phyloP scores from a whole-genome alignment of 1,140 invertebrate species.

The Diploscapter pachys region DNA sequence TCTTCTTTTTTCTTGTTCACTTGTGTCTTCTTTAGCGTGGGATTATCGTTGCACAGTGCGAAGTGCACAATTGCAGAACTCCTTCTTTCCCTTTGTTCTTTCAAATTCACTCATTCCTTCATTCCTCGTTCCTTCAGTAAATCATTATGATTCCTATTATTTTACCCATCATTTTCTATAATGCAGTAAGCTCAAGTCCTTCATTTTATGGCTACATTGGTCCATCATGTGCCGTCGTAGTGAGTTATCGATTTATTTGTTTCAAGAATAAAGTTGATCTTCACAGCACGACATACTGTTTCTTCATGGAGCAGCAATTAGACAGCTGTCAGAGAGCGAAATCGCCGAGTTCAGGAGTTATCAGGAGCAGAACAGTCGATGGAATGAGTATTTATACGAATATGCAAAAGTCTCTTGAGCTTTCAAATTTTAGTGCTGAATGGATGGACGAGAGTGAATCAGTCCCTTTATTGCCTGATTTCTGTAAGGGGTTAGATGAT shows the following conservation, averaged over 20 bases:
- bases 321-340: slow-evolving; percentile 14
- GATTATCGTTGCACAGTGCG: too few relatives aligned
- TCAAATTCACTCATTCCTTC: too few relatives aligned
- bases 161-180: too few relatives aligned
- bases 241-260: background rate
- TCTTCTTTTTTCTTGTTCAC: too few relatives aligned
- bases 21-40: too few relatives aligned
- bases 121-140: too few relatives aligned
- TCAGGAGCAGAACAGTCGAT: slow-evolving; percentile 14
- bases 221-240: slow-evolving; percentile 12
- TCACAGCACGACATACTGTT: slow-evolving; percentile 22
- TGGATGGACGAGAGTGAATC: slow-evolving; percentile 2
- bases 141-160: too few relatives aligned
- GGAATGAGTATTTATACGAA: slow-evolving; percentile 6
- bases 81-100: too few relatives aligned
- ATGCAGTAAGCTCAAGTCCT: too few relatives aligned
- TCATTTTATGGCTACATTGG: slow-evolving; percentile 5
- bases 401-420: background rate
- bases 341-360: slow-evolving; percentile 8
- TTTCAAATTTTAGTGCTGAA: slow-evolving; percentile 7
- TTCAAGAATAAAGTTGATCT: background rate
- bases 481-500: slow-evolving; percentile 25
- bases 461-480: slow-evolving; percentile 20
- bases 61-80: too few relatives aligned
- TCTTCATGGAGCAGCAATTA: slow-evolving; percentile 23